phyloP scores from a whole-genome alignment of 2,888 invertebrate species.

The Drosophila colorata region DNA sequence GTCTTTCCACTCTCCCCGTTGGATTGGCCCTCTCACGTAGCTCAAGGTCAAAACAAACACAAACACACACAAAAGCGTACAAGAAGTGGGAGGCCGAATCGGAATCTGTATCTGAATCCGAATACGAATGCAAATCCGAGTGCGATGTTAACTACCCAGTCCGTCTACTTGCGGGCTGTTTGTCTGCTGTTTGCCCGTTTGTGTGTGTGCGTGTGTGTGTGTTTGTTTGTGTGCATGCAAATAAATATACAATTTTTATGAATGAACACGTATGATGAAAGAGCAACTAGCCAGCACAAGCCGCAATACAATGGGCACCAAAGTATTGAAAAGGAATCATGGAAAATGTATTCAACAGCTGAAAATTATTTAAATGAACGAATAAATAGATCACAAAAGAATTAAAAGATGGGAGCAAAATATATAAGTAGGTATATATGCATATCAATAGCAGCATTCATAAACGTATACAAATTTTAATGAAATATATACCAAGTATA shows the following conservation, averaged over 20 bases:
- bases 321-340: background rate
- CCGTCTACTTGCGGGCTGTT: slow-evolving; percentile 29
- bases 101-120: slow-evolving; percentile 17
- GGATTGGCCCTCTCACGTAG: slow-evolving; percentile 36
- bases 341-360: slow-evolving; percentile 3
- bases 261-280: slow-evolving; percentile 81
- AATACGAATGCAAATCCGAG: slow-evolving; percentile 21
- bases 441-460: background rate
- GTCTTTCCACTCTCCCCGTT: background rate
- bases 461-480: too few species aligned
- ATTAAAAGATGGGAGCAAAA: background rate
- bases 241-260: slow-evolving; percentile 80
- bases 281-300: slow-evolving; percentile 51
- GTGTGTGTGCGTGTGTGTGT: background rate
- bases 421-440: background rate
- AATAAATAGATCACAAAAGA: background rate
- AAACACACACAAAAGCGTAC: slow-evolving; percentile 7
- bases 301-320: slow-evolving; percentile 51
- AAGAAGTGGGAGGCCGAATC: slow-evolving; percentile 30
- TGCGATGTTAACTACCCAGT: slow-evolving; percentile 19
- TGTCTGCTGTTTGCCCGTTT: slow-evolving; percentile 25
- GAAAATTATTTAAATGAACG: slow-evolving; percentile 4
- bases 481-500: too few species aligned
- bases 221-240: slow-evolving; percentile 61
- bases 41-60: slow-evolving; percentile 70